A percentile compares a stretch with the other conserved stretches of the same genome.
These are phyloP conservation scores for Telenomus remus DNA, from an alignment of 1,140 invertebrate species.

Conservation along the genomic window DNA sequence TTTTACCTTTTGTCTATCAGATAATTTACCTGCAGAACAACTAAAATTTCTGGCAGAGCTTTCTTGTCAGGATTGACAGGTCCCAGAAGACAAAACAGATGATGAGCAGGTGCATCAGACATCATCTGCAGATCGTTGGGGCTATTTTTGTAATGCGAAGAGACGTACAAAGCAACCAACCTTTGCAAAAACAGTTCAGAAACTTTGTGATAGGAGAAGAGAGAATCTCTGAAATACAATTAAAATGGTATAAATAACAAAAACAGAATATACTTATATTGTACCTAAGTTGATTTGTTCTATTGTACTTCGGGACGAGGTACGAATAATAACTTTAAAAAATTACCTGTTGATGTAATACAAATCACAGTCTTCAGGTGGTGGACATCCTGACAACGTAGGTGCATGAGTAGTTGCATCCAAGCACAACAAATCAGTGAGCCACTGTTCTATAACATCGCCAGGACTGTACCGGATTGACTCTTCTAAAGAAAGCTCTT, in stretches of 20 bases:
- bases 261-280: too few relatives aligned
- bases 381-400: slow-evolving; percentile 86
- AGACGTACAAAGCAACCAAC: slow-evolving; percentile 94
- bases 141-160: slow-evolving; percentile 99
- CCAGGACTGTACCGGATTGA: slow-evolving; percentile 95
- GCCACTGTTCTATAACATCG: slow-evolving; percentile 94
- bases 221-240: slow-evolving; percentile 83
- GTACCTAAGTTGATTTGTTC: too few relatives aligned
- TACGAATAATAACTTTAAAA: slow-evolving; percentile 58
- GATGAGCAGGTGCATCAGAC: slow-evolving; percentile 98
- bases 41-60: slow-evolving; percentile 91
- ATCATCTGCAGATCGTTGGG: slow-evolving; percentile 99
- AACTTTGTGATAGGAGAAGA: slow-evolving; percentile 98
- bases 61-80: slow-evolving; percentile 85
- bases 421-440: slow-evolving; percentile 93
- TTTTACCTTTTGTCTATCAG: too few relatives aligned
- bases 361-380: slow-evolving; percentile 91
- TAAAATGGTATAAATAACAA: neutral
- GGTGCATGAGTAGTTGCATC: slow-evolving; percentile 84
- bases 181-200: slow-evolving; percentile 96
- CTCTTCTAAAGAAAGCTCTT: slow-evolving; percentile 87
- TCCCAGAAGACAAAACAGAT: slow-evolving; percentile 95
- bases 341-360: slow-evolving; percentile 85
- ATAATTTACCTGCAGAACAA: slow-evolving; percentile 86
- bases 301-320: too few relatives aligned